Base-by-base conservation (phyloP, 2,888 invertebrate genomes). In the Asteroscopus sphinx region DNA sequence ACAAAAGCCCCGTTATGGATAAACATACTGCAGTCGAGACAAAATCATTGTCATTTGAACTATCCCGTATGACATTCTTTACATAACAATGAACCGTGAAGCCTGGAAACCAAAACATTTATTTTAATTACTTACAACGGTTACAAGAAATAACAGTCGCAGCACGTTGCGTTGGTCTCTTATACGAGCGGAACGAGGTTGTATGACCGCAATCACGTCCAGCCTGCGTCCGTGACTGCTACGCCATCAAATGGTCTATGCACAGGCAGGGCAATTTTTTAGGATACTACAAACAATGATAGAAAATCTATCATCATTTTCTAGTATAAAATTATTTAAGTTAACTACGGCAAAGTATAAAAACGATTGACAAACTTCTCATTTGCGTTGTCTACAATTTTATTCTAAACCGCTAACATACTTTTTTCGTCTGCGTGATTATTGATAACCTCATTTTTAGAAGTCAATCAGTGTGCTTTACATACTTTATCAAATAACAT, bases 131-230 rank as follows among this genome's bases (percentile, higher is more conserved):
- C 59, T 70, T 63, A 56, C 59, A 61, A 58, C 65, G 35, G 61
- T 76, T 77, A 67, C 67, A 70, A 69, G 74, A 78, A 75, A 78
- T 79, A 76, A 73, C 76, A 68, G 76, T 75, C 66, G 55, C 67
- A 70, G 52, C 45, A 72, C 59, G 55, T 62, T 61, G 69, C 59
- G 55, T 61, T 59, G 69, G 77, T 64, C 67, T 65, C 61, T 66
- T 73, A 71, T 67, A 61, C 58, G 70, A 77, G 69, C 54, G 65
- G 70, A 80, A 75, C 73, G 75, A 78, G 76, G 78, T 77, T 79
- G 76, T 73, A 78, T 76, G 80, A 77, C 82, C 83, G 85, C 80
- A 75, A 82, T 85, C 86, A 85, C 85, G 84, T 85, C 74, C 76
- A 68, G 68, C 36, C 72, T 59, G 65, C 69, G 73, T 79, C 77